Evolutionary conservation across 2,888 invertebrate species (phyloP).

Genomic region (Furcula furcula): DNA sequence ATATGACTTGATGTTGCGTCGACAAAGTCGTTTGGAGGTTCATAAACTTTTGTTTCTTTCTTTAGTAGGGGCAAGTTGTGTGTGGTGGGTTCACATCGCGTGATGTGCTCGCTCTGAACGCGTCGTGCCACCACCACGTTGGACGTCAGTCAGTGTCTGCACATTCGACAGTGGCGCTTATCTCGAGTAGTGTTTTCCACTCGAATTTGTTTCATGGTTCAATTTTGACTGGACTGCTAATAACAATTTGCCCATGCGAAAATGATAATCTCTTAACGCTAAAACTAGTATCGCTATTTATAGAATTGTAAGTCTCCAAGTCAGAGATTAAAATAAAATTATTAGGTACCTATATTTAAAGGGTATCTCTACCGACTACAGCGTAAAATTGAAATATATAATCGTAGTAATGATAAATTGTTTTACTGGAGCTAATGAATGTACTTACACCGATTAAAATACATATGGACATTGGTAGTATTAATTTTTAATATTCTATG

Average conservation of each 20-base stretch:
- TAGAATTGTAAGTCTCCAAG: no score
- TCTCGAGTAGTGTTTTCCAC: slow-evolving; percentile 22
- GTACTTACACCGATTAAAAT: no score
- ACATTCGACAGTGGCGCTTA: slow-evolving; percentile 35
- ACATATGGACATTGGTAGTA: no score
- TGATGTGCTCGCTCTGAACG: slow-evolving; percentile 21
- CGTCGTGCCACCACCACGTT: slow-evolving; percentile 26
- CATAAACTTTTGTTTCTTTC: slow-evolving; percentile 1
- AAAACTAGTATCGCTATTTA: slow-evolving; percentile 9
- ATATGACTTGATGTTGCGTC: not conserved
- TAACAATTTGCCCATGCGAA: slow-evolving; percentile 4
- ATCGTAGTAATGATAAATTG: no score
- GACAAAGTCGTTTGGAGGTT: slow-evolving; percentile 2
- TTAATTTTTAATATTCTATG: no score
- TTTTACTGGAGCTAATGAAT: no score
- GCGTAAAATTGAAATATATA: no score
- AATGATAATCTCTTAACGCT: slow-evolving; percentile 5
- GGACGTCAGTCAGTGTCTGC: slow-evolving; percentile 27
- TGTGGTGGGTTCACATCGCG: slow-evolving; percentile 12
- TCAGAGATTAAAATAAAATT: no score
- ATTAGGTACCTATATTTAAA: no score
- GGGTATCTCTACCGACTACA: no score
- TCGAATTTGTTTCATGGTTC: slow-evolving; percentile 24
- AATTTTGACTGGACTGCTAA: slow-evolving; percentile 11
- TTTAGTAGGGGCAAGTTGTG: slow-evolving; percentile 7